Base-by-base conservation (phyloP, 35 echinoderm and acorn worm species). In the Nesometra sesokonis region DNA sequence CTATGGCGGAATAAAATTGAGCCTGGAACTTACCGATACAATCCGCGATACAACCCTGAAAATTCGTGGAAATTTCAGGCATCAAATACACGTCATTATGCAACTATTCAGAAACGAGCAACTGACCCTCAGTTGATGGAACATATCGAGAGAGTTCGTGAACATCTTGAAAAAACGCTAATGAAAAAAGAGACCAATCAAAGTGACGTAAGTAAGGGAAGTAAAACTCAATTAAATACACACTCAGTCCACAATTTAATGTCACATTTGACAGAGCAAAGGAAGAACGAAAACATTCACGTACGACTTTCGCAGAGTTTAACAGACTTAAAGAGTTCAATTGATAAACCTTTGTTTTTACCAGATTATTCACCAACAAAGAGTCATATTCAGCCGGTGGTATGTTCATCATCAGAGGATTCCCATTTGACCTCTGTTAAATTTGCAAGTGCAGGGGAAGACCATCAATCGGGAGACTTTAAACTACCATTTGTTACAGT, bases 81-180 rank as follows among this genome's bases (percentile, higher is more conserved):
- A 67, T 27, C 8, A 2, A 67, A 67, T 67, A 19, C 52, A 67
- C 4, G 38, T 4, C 8, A 17, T 1, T 67, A 67, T 27, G 23
- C 52, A 9, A 67, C 7, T 19, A 67, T 67, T 27, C 9, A 67
- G 23, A 67, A 67, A 67, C 52, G 52, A 67, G 11, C 52, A 67
- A 67, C 52, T 19, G 52, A 67, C 23, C 52, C 52, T 9, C 52
- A 67, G 21, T 67, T 67, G 52, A 27, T 67, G 23, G 52, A 67
- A 43, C 88, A 89, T 34, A 82, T 89, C 19, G 88, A 89, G 35
- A 84, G 82, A 79, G 88, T 89, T 29, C 83, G 88, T n/a, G 82
- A 89, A 76, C 88, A 89, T 40, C 84, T 89, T 77, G 88, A 89
- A 29, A 89, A 78, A 46, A 89, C 88, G 8, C 34, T 89, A 29